A percentile compares a stretch with the other conserved stretches of the same genome.
Evolutionary conservation across 2,113 vertebrate species (phyloP).

Genomic region (Romanogobio albipinnatus): DNA sequence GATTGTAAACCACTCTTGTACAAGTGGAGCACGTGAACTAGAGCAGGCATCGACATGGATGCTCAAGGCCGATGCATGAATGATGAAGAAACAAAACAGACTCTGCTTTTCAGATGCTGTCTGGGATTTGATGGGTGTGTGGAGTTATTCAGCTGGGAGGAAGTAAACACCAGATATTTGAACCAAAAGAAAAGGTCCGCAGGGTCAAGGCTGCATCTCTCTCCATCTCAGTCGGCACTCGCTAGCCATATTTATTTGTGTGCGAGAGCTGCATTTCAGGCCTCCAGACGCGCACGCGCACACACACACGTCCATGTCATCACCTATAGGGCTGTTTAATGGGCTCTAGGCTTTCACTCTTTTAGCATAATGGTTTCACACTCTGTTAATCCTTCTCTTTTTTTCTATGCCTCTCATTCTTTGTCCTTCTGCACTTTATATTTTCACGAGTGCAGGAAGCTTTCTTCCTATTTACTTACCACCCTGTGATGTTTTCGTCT

Average conservation of each 20-base stretch:
- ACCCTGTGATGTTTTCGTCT: neutral
- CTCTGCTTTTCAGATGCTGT: slow-evolving; percentile 19
- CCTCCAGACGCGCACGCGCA: neutral
- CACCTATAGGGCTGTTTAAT: slow-evolving; percentile 17
- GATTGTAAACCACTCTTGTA: slow-evolving; percentile 43
- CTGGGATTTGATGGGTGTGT: slow-evolving; percentile 5
- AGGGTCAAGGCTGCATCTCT: slow-evolving; percentile 9
- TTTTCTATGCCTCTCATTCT: slow-evolving; percentile 27
- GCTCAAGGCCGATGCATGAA: slow-evolving; percentile 14
- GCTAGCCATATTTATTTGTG: slow-evolving; percentile 1
- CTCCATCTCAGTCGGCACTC: neutral
- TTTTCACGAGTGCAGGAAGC: neutral
- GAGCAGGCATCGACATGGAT: neutral
- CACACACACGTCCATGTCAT: slow-evolving; percentile 5
- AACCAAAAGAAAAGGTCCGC: slow-evolving; percentile 20
- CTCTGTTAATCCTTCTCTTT: slow-evolving; percentile 9
- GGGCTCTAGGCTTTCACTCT: slow-evolving; percentile 11
- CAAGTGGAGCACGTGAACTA: slow-evolving; percentile 23
- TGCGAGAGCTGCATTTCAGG: neutral
- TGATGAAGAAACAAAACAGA: slow-evolving; percentile 10
- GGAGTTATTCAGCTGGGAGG: slow-evolving; percentile 15
- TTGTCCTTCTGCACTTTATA: slow-evolving; percentile 24
- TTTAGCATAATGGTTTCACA: slow-evolving; percentile 18
- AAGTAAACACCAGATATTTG: slow-evolving; percentile 30
- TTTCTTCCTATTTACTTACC: neutral